These are phyloP conservation scores for Drosophila quasianomalipes DNA, from an alignment of 2,888 invertebrate species.

Conservation along the genomic window DNA sequence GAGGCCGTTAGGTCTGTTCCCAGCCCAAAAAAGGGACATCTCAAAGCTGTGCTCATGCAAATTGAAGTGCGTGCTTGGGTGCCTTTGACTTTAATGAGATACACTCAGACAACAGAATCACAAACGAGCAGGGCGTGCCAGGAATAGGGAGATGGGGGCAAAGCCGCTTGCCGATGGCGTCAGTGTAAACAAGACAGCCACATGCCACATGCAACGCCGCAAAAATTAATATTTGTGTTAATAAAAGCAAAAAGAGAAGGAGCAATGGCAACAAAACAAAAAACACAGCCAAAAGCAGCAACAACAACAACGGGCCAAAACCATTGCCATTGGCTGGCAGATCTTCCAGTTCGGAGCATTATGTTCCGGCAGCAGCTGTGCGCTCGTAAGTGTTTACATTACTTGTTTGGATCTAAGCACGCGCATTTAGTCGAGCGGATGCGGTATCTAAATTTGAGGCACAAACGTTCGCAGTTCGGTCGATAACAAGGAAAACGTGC, in stretches of 20 bases:
- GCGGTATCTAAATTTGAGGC: constrained; percentile 42
- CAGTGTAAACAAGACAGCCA: constrained; percentile 76
- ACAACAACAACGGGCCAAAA: background rate
- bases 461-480: constrained; percentile 3
- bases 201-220: constrained; percentile 80
- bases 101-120: constrained; percentile 58
- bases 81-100: constrained; percentile 74
- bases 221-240: constrained; percentile 81
- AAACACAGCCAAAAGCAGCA: constrained; percentile 27
- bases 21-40: constrained; percentile 47
- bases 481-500: constrained; percentile 70
- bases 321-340: constrained; percentile 8
- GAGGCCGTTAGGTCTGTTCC: constrained; percentile 9
- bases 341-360: constrained; percentile 30
- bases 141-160: constrained; percentile 3
- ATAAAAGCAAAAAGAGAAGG: constrained; percentile 60
- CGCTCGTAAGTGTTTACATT: constrained; percentile 77
- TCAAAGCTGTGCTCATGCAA: constrained; percentile 76
- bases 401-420: constrained; percentile 74
- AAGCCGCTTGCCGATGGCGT: constrained; percentile 57
- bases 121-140: constrained; percentile 45
- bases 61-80: constrained; percentile 73
- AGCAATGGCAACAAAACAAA: constrained; percentile 22
- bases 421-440: constrained; percentile 64
- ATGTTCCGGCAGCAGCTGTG: constrained; percentile 65